Percentiles rank a stretch among this genome's conserved stretches.
Evolutionary conservation across 2,797 vertebrate genomes (phyloP).

Genomic region (Eleutherodactylus coqui): DNA sequence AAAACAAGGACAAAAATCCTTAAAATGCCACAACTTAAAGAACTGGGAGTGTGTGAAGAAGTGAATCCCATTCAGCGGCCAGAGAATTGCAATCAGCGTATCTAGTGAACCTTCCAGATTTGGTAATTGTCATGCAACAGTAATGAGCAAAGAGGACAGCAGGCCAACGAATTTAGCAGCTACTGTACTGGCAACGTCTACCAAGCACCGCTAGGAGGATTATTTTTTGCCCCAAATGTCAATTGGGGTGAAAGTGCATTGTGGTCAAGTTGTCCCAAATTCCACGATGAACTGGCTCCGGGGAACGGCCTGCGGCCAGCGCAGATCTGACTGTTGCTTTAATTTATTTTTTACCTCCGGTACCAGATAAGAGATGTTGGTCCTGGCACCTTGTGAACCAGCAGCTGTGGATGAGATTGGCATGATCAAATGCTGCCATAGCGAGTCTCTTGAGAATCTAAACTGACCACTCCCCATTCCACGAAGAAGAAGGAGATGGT

Average conservation of each 20-base stretch:
- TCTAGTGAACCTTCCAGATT: conserved; percentile 12
- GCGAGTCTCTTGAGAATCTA: conserved; percentile 75
- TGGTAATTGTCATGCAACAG: conserved; percentile 21
- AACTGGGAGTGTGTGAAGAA: conserved; percentile 12
- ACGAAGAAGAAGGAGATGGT: conserved; percentile 88
- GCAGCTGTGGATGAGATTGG: fast-evolving
- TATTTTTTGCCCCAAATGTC: neutral
- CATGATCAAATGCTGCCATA: conserved; percentile 86
- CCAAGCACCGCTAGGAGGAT: neutral
- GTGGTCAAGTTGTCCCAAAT: conserved; percentile 17
- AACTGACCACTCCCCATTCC: conserved; percentile 79
- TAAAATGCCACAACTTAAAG: neutral
- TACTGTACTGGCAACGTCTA: conserved; percentile 22
- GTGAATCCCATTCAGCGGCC: neutral
- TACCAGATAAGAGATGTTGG: neutral
- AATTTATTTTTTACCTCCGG: neutral
- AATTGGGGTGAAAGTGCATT: conserved; percentile 22
- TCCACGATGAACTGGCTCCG: neutral
- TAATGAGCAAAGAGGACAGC: neutral
- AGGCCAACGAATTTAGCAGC: conserved; percentile 32
- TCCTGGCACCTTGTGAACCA: neutral
- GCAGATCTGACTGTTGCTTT: conserved; percentile 18
- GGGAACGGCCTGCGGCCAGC: conserved; percentile 24
- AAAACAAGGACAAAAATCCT: neutral
- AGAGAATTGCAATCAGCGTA: neutral